These are phyloP conservation scores for Sarcophaga carnaria DNA, from an alignment of 2,888 invertebrate species.

Conservation along the genomic window DNA sequence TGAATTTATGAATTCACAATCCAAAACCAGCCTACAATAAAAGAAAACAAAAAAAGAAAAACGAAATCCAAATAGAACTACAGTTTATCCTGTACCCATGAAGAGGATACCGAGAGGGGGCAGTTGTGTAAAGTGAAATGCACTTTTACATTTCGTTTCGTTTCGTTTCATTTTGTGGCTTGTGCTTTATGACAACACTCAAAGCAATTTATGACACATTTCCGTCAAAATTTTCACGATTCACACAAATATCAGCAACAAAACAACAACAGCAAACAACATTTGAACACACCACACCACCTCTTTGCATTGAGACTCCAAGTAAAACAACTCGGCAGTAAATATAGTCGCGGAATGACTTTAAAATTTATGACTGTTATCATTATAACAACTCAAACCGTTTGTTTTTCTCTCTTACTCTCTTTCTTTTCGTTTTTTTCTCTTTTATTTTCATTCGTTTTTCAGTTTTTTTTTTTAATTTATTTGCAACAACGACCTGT, in stretches of 20 bases:
- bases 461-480: conserved; percentile 15
- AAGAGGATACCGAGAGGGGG: background rate
- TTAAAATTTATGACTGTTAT: conserved; percentile 65
- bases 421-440: conserved; percentile 7
- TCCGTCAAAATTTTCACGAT: conserved; percentile 78
- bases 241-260: conserved; percentile 65
- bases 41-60: background rate
- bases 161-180: conserved; percentile 44
- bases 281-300: conserved; percentile 33
- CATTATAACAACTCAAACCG: conserved; percentile 65
- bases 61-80: conserved; percentile 26
- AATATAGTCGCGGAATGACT: conserved; percentile 27
- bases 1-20: background rate
- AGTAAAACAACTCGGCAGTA: background rate
- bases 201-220: conserved; percentile 81
- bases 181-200: conserved; percentile 76
- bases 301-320: background rate
- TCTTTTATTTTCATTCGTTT: conserved; percentile 22
- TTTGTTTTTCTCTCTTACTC: conserved; percentile 2
- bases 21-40: conserved; percentile 41
- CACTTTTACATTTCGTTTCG: conserved; percentile 27
- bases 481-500: conserved; percentile 65
- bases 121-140: background rate
- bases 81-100: conserved; percentile 12
- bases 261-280: conserved; percentile 19